Evolutionary conservation across 2,113 vertebrate species (phyloP).

Genomic region (Pleuronectes platessa): DNA sequence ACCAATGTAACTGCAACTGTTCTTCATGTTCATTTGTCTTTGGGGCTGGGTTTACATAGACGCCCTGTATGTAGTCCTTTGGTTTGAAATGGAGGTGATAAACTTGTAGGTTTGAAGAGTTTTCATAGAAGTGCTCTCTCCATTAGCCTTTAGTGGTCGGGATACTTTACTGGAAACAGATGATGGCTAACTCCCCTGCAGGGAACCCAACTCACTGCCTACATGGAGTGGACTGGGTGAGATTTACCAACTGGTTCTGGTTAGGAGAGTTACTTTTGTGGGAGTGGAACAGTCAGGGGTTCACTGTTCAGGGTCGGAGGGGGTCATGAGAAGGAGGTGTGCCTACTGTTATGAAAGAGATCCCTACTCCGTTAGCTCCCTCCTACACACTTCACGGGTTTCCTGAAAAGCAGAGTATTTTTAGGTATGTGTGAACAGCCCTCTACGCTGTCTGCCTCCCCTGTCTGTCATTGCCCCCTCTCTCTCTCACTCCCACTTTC

Average conservation of each 20-base stretch:
- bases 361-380: slow-evolving; percentile 33
- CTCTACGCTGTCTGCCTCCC: slow-evolving; percentile 19
- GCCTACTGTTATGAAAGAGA: slow-evolving; percentile 13
- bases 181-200: background rate
- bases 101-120: too few relatives aligned
- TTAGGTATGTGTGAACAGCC: slow-evolving; percentile 53
- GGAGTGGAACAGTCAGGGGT: slow-evolving; percentile 13
- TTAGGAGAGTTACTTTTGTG: slow-evolving; percentile 7
- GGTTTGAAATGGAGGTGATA: too few relatives aligned
- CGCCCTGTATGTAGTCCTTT: too few relatives aligned
- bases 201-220: slow-evolving; percentile 3
- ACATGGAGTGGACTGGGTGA: background rate
- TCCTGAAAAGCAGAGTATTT: slow-evolving; percentile 67
- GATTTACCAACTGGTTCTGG: slow-evolving; percentile 26
- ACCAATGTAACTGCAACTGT: too few relatives aligned
- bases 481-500: slow-evolving; percentile 23
- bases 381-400: slow-evolving; percentile 64
- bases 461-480: slow-evolving; percentile 10
- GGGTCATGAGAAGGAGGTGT: slow-evolving; percentile 12
- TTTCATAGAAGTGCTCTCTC: too few relatives aligned
- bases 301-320: slow-evolving; percentile 10
- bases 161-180: too few relatives aligned
- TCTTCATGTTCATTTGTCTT: too few relatives aligned
- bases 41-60: too few relatives aligned
- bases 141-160: too few relatives aligned